A percentile compares a stretch with the other conserved stretches of the same genome.
Evolutionary conservation across 92 coral and sea anemone genomes (phyloP).

Genomic region (Zoanthus sansibaricus): DNA sequence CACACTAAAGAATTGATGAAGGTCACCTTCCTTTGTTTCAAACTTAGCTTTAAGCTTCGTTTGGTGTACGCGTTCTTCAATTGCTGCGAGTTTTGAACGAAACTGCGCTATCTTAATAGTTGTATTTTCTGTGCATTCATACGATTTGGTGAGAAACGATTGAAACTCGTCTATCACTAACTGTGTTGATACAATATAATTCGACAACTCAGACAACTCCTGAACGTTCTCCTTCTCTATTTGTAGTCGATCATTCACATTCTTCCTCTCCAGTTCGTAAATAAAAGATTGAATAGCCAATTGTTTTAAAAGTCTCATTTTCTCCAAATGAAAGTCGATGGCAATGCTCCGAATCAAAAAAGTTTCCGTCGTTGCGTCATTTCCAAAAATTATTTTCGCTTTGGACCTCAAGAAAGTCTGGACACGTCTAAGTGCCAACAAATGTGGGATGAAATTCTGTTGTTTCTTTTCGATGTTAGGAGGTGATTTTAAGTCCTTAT

Average conservation of each 20-base stretch:
- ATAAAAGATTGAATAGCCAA: slow-evolving; percentile 2
- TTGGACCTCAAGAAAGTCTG: not conserved
- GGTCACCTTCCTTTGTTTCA: slow-evolving; percentile 4
- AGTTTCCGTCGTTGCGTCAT: not conserved
- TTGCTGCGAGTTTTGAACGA: slow-evolving; percentile 16
- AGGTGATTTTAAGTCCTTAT: slow-evolving; percentile 28
- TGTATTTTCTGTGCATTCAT: slow-evolving; percentile 4
- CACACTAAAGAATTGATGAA: not conserved
- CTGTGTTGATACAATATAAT: slow-evolving; percentile 19
- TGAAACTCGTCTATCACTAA: slow-evolving; percentile 7
- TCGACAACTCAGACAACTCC: not conserved
- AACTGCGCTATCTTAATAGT: slow-evolving; percentile 20
- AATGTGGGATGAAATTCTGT: slow-evolving; percentile 29
- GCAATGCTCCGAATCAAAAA: not conserved
- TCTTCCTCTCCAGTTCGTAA: slow-evolving; percentile 23
- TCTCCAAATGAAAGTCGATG: not conserved
- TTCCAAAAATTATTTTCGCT: slow-evolving; percentile 28
- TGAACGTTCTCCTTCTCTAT: not conserved
- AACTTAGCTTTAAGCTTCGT: slow-evolving; percentile 21
- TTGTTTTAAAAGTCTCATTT: not conserved
- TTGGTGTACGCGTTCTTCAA: not conserved
- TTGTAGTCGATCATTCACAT: not conserved
- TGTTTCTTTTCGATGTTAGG: slow-evolving; percentile 32
- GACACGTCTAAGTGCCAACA: slow-evolving; percentile 23
- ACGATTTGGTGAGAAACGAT: not conserved